Evolutionary conservation across 2,797 vertebrate genomes (phyloP).

Genomic region (Alauda arvensis): DNA sequence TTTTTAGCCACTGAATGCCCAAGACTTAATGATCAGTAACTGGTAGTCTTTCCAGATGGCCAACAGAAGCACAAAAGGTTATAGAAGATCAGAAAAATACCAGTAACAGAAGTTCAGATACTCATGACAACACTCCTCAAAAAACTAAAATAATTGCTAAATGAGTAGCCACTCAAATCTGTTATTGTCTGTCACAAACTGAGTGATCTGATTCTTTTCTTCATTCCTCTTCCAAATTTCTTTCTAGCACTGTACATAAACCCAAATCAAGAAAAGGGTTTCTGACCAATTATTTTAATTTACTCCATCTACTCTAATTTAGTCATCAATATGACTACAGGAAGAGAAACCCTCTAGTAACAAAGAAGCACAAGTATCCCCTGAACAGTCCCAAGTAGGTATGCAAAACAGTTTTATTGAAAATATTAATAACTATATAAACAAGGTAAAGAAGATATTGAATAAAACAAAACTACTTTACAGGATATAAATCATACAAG

Average conservation of each 20-base stretch:
- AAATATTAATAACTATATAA: background rate
- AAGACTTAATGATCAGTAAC: background rate
- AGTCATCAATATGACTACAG: background rate
- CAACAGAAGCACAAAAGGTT: background rate
- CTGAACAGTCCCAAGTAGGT: background rate
- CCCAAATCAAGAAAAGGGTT: background rate
- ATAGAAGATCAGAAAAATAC: background rate
- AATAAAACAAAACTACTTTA: background rate
- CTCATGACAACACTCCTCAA: accelerated
- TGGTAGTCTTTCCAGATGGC: background rate
- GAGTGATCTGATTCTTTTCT: background rate
- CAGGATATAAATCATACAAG: background rate
- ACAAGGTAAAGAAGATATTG: background rate
- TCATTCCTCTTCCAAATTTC: background rate
- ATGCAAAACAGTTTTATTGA: background rate
- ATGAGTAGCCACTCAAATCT: background rate
- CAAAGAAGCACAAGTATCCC: background rate
- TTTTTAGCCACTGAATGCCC: background rate
- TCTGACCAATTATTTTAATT: background rate
- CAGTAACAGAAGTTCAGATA: background rate
- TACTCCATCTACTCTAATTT: background rate
- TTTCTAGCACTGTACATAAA: background rate
- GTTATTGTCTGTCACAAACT: background rate
- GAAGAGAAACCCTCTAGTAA: background rate
- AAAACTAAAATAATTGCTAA: background rate